A percentile compares a stretch with the other conserved stretches of the same genome.
Conservation (phyloP, 2,113 vertebrate species). For the Ahaetulla prasina region DNA sequence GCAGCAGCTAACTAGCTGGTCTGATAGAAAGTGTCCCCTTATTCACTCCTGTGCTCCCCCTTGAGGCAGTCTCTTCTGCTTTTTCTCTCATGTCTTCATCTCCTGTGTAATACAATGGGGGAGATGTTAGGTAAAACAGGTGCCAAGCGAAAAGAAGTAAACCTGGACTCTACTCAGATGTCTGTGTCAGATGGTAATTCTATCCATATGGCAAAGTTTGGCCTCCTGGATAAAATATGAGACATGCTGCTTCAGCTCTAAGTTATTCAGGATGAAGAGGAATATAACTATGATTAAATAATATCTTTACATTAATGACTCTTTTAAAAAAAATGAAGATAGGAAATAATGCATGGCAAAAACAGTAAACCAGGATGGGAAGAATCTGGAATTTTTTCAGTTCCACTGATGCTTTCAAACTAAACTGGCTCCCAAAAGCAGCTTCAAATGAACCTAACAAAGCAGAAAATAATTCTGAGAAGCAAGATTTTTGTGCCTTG, state of each 20-base stretch:
- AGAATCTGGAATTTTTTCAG: neutral
- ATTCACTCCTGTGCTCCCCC: neutral
- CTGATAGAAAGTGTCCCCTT: neutral
- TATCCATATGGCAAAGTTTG: neutral
- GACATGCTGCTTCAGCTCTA: neutral
- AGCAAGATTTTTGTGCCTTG: neutral
- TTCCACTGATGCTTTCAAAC: neutral
- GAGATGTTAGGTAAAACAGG: neutral
- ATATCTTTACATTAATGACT: neutral
- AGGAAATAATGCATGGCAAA: neutral
- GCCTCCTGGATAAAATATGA: neutral
- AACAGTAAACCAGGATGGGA: neutral
- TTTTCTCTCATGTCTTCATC: neutral
- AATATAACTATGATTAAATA: neutral
- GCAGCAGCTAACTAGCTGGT: neutral
- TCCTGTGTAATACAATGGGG: neutral
- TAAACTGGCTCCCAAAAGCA: neutral
- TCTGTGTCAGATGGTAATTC: neutral
- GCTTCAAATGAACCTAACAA: neutral
- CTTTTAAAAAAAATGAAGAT: neutral
- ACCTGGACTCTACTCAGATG: neutral
- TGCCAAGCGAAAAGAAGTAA: neutral
- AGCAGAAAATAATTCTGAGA: neutral
- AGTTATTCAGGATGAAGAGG: neutral
- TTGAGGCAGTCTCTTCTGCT: neutral